A percentile compares a stretch with the other conserved stretches of the same genome.
Conservation (phyloP, 2,113 vertebrate genomes). For the Clupea harengus region DNA sequence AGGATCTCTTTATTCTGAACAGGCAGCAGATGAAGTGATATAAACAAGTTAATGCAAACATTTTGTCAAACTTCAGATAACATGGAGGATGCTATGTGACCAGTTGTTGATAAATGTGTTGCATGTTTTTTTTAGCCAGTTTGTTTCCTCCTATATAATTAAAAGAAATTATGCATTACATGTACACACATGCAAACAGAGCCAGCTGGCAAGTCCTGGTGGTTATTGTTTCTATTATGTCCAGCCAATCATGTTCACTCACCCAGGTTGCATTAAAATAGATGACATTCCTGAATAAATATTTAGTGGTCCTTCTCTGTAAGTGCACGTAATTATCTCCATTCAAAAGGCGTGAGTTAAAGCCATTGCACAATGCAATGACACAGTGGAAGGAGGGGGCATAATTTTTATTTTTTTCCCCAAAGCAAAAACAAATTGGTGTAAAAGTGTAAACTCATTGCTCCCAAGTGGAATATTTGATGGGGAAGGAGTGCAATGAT, state of each 20-base stretch:
- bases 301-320: not conserved
- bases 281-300: not conserved
- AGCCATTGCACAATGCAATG: conserved; percentile 31
- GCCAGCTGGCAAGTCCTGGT: not conserved
- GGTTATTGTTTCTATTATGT: not conserved
- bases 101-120: not conserved
- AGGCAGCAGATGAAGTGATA: not conserved
- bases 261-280: not conserved
- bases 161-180: not conserved
- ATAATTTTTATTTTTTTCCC: conserved; percentile 33
- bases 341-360: conserved; percentile 56
- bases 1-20: conserved; percentile 2
- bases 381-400: conserved; percentile 34
- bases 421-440: conserved; percentile 57
- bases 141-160: not conserved
- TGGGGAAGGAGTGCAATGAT: conserved; percentile 13
- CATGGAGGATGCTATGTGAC: not conserved
- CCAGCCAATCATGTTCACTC: not conserved
- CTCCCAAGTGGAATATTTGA: conserved; percentile 30
- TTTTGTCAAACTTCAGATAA: not conserved
- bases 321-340: conserved; percentile 51
- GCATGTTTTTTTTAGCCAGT: not conserved
- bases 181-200: not conserved
- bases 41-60: not conserved
- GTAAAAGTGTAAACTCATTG: conserved; percentile 51